A percentile compares a stretch with the other conserved stretches of the same genome.
Evolutionary conservation across 1,140 invertebrate species (phyloP).

Genomic region (Drosophila elegans): DNA sequence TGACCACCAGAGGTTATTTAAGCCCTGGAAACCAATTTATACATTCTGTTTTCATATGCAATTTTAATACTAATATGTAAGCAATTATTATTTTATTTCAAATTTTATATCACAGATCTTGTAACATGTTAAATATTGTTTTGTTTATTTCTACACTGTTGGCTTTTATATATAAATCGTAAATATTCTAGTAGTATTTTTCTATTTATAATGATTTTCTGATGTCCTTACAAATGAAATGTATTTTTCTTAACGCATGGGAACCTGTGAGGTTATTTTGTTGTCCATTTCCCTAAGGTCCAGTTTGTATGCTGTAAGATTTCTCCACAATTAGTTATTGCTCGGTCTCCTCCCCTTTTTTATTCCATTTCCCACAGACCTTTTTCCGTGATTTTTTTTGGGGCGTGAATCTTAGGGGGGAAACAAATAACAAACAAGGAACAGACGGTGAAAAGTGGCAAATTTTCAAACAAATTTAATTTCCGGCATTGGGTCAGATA

Average conservation of each 20-base stretch:
- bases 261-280: neutral
- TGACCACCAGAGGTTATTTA: conserved; percentile 34
- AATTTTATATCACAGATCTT: neutral
- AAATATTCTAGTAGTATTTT: neutral
- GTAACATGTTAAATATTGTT: no score
- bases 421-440: conserved; percentile 22
- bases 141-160: no score
- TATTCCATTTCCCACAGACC: conserved; percentile 4
- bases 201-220: no score
- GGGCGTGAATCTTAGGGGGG: conserved; percentile 8
- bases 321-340: neutral
- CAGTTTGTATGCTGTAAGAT: neutral
- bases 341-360: neutral
- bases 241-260: neutral
- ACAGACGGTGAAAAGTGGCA: conserved; percentile 19
- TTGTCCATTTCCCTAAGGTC: neutral
- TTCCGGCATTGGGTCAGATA: conserved; percentile 23
- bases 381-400: neutral
- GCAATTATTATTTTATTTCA: neutral
- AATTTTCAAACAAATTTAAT: conserved; percentile 47
- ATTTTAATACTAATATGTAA: neutral
- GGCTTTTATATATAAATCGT: neutral
- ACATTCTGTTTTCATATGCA: no score
- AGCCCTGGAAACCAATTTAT: no score
- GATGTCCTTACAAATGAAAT: no score